A percentile compares a stretch with the other conserved stretches of the same genome.
Evolutionary conservation across 2,797 vertebrate genomes (phyloP).

Genomic region (Hydrophis major): DNA sequence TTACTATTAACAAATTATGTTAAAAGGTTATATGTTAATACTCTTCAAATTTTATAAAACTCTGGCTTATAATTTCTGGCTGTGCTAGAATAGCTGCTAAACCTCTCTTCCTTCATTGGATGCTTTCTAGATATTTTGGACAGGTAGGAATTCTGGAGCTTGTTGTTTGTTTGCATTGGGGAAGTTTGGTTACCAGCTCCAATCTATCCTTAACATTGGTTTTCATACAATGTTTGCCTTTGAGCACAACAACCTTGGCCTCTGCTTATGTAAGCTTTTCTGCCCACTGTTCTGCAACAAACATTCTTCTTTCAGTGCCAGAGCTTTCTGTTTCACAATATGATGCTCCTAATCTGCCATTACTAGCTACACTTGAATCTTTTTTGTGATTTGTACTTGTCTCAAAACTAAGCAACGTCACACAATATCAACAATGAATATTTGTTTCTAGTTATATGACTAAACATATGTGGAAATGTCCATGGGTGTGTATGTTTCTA

Average conservation of each 20-base stretch:
- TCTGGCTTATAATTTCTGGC: background rate
- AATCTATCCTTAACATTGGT: background rate
- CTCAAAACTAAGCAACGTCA: background rate
- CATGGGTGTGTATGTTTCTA: conserved; percentile 6
- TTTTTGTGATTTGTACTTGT: background rate
- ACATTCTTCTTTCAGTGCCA: background rate
- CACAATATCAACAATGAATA: background rate
- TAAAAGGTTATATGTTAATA: background rate
- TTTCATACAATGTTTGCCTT: background rate
- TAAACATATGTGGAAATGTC: background rate
- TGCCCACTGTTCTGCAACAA: background rate
- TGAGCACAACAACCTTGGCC: background rate
- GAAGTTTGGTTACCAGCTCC: too few species aligned
- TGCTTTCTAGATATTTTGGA: background rate
- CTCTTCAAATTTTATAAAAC: background rate
- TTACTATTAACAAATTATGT: background rate
- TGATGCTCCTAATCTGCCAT: background rate
- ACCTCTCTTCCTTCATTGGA: background rate
- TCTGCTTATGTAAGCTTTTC: background rate
- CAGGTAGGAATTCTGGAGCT: background rate
- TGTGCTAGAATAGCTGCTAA: background rate
- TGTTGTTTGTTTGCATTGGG: background rate
- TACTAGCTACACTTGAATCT: background rate
- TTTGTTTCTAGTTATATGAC: background rate
- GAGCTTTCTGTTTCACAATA: background rate